Evolutionary conservation across 2,888 invertebrate species (phyloP), one percentile per base, ranked within the genome.

Genomic region (Scotopteryx bipunctaria): DNA sequence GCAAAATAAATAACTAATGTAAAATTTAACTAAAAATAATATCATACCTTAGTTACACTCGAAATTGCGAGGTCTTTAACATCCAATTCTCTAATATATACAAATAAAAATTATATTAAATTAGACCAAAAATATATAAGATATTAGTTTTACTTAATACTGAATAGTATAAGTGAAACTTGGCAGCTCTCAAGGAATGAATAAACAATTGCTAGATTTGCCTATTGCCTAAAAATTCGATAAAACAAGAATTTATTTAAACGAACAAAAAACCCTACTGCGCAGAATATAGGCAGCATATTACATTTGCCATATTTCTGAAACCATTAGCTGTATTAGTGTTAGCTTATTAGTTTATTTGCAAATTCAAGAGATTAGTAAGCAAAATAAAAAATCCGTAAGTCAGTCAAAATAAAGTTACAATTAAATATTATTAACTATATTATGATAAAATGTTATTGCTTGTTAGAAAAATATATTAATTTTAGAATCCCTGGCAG

Each of bases 1-100:
- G 67, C 45, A 27, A 61, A 70, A 76, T 73, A 76, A 78, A 75
- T 78, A 66, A 71, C 52, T 71, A 68, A 61, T 66, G 32, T 32
- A 44, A 43, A 52, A 44, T 41, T 57, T 61, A 56, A 62, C 57
- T 63, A 61, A 65, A 55, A 53, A 55, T 60, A 71, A 71, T 72
- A 60, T 71, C 49, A 57, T 48, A 49, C 49, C 48, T 55, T 47
- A 25, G 15, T 23, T 25, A 37, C 40, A 13, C 36, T 21, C 32
- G 11, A 45, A 40, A 43, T 38, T 33, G 35, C 48, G 46, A 48
- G 36, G 32, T 42, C 8, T 21, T 25, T 36, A 53, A 27, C 53
- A 19, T 42, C 41, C 44, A 55, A 58, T 63, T 55, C 11, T 38
- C 63, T 57, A 55, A 54, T 61, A 61, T 60, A 59, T 58, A 63